Percentiles rank a stretch among this genome's conserved stretches.
phyloP scores from a whole-genome alignment of 2,113 vertebrate genomes.

The Peromyscus leucopus region DNA sequence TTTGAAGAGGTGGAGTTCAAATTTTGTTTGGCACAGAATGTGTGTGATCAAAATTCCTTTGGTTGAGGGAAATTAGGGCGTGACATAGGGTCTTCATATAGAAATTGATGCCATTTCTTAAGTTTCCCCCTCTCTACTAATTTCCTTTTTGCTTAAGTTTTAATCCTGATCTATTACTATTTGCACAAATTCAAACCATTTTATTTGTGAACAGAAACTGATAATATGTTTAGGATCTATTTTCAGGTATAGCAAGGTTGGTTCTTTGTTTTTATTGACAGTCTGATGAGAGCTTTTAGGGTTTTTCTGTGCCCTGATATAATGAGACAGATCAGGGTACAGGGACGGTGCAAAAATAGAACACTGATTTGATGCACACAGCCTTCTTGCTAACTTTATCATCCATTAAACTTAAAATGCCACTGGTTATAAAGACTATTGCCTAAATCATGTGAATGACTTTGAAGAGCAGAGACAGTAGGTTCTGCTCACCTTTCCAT shows the following conservation, averaged over 20 bases:
- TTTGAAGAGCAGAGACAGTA: neutral
- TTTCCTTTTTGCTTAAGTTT: conserved; percentile 31
- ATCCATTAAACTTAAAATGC: conserved; percentile 29
- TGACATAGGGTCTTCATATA: conserved; percentile 49
- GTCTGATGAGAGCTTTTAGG: neutral
- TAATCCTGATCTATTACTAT: conserved; percentile 45
- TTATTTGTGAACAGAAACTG: conserved; percentile 34
- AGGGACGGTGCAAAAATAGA: neutral
- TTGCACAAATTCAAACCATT: conserved; percentile 58
- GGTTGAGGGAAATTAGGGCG: conserved; percentile 77
- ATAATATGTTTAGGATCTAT: neutral
- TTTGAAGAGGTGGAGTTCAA: conserved; percentile 78
- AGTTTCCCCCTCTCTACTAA: neutral
- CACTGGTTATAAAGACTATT: neutral
- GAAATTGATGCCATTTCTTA: conserved; percentile 70
- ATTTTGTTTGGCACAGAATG: conserved; percentile 74
- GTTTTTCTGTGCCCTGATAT: neutral
- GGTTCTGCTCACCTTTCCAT: neutral
- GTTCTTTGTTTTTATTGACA: conserved; percentile 11
- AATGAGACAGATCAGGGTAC: conserved; percentile 5
- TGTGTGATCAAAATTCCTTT: conserved; percentile 54
- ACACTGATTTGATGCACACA: neutral
- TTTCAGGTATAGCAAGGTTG: neutral
- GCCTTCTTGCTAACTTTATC: conserved; percentile 1
- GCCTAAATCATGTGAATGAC: neutral